Base-by-base conservation (phyloP, 2,797 vertebrate genomes). In the Pogoniulus pusillus region DNA sequence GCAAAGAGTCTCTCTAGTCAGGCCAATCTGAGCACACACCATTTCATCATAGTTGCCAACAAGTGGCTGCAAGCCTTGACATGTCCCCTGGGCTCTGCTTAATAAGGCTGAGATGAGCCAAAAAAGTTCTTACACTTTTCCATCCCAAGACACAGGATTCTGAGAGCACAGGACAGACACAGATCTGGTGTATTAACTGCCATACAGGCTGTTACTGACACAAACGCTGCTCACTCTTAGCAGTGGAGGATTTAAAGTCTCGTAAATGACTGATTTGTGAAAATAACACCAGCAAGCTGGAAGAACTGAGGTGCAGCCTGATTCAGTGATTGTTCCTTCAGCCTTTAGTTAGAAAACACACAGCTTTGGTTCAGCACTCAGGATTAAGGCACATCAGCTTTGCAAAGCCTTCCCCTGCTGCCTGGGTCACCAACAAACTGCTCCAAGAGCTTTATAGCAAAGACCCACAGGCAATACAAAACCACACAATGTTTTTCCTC, bases 401-500 rank as follows among this genome's bases (percentile, higher is more conserved):
- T 70, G 39, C 43, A 47, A 45, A 10, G 32, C 79, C 18, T 5
- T 20, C 69, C 39, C 41, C 12, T 32, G 43, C 75, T 18, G 16
- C 1, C 4, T 10, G 2, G 27, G 19, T 43, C 53, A 47, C 57
- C 2, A 0, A 2, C 24, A 77, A 57, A 18, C 55, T 32, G 60
- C 30, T 35, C 0, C 30, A 2, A 17, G 59, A 12, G 58, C 54
- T 20, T 58, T 9, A 22, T 13, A 10, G 8, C 45, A 2, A 71
- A 3, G 69, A 19, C 16, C 45, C 10, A 2, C 6, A 7, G 5
- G 66, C 59, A 27, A 15, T 93, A 53, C 49, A 19, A 73, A 60
- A 8, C 2, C 10, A 2, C n/a, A 9, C 0, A 0, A 8, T 0
- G 0, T 10, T 18, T 3, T 2, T 1, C n/a, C 64, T 64, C 1